Evolutionary conservation across 2,797 vertebrate genomes (phyloP).

Genomic region (Distichodus sexfasciatus): DNA sequence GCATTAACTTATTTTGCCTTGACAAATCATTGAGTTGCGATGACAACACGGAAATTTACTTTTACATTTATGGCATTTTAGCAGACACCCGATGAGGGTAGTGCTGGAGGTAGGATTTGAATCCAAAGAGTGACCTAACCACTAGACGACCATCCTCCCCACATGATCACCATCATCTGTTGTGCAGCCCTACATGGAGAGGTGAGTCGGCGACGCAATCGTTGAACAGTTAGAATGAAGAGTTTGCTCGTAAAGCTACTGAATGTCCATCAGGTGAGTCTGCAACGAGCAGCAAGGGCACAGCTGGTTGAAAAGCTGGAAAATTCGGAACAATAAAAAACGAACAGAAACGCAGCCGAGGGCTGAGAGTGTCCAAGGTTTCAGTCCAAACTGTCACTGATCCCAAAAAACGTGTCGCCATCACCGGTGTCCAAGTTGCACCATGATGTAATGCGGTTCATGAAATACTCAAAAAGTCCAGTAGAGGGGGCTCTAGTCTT

Average conservation of each 20-base stretch:
- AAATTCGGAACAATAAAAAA: neutral
- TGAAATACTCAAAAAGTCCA: conserved; percentile 51
- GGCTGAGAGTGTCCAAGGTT: neutral
- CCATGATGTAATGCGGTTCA: conserved; percentile 5
- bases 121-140: no score
- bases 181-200: no score
- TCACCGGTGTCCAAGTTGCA: conserved; percentile 34
- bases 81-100: no score
- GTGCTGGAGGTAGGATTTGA: no score
- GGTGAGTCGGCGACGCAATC: no score
- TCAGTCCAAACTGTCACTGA: conserved; percentile 5
- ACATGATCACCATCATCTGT: no score
- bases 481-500: conserved; percentile 64
- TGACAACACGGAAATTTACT: no score
- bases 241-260: neutral
- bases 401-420: conserved; percentile 19
- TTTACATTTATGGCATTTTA: no score
- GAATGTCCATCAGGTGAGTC: neutral
- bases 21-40: no score
- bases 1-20: no score
- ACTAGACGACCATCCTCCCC: no score
- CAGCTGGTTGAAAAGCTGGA: neutral
- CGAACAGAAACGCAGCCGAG: conserved; percentile 7
- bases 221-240: no score
- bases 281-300: neutral